Conservation (phyloP, 1,140 invertebrate genomes). For the Scylla paramamosain region DNA sequence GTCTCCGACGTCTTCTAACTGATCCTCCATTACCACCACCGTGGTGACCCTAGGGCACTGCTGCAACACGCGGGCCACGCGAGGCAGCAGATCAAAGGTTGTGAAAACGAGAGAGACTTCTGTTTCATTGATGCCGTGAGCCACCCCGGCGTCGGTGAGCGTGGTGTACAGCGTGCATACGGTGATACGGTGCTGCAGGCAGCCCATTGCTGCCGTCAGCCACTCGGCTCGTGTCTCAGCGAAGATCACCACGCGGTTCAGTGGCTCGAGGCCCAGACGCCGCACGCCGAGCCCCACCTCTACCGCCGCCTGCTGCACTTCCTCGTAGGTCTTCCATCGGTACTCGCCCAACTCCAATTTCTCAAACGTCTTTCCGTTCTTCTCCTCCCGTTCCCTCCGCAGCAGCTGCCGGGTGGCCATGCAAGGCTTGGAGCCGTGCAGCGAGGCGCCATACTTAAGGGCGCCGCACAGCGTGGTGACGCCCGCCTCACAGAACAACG, state of each 20-base stretch:
- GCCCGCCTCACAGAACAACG: conserved; percentile 68
- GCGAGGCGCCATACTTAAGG: conserved; percentile 66
- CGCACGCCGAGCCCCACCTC: conserved; percentile 80
- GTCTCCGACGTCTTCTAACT: conserved; percentile 72
- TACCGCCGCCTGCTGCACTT: conserved; percentile 81
- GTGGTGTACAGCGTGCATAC: conserved; percentile 85
- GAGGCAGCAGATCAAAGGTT: conserved; percentile 69
- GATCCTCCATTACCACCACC: conserved; percentile 77
- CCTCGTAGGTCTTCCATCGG: conserved; percentile 82
- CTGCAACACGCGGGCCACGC: conserved; percentile 66
- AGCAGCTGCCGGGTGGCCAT: conserved; percentile 83
- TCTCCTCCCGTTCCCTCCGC: conserved; percentile 82
- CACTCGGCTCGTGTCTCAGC: conserved; percentile 85
- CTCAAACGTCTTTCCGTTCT: conserved; percentile 84
- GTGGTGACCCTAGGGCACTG: conserved; percentile 69
- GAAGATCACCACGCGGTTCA: conserved; percentile 82
- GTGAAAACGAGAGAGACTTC: conserved; percentile 80
- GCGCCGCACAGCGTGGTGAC: conserved; percentile 73
- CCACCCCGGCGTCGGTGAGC: conserved; percentile 83
- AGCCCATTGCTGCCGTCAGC: conserved; percentile 82
- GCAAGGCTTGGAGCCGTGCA: conserved; percentile 80
- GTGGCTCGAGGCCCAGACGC: conserved; percentile 80
- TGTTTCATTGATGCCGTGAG: conserved; percentile 84
- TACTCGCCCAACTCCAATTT: conserved; percentile 83
- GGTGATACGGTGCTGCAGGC: conserved; percentile 80